Evolutionary conservation across 1,140 invertebrate species (phyloP), one percentile per base, ranked within the genome.

Genomic region (Heliothis virescens): DNA sequence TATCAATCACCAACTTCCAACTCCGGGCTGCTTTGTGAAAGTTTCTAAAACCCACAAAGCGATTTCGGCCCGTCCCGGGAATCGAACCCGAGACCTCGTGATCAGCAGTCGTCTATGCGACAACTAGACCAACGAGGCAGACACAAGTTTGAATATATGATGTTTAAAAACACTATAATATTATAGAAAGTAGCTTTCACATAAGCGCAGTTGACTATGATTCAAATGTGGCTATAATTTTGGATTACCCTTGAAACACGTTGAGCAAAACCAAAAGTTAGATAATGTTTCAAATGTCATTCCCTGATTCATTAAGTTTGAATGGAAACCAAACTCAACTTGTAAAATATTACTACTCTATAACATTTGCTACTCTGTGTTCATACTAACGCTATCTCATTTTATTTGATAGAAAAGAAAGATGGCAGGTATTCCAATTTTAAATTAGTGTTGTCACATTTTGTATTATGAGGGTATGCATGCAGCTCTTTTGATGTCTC

Each of bases 181-280:
- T 41, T n/a, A 26, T 41, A 1, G 34, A 41, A 41, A 13, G 57
- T 59, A 26, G 57, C 57, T 16, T 65, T 65, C 16, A 48, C 18
- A 18, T 65, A 65, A 65, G 62, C 62, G 41, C 47, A 65, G 62
- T 48, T 65, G 18, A 11, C 47, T 63, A 12, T 47, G 12, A 11
- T 48, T 47, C 18, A 48, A 65, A 48, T 65, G 41, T 65, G 16
- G n/a, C 1, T 48, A 21, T 12, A 47, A 48, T 48, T 16, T 65
- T 65, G 16, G 18, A 18, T 10, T 57, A 18, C 16, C 16, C 55
- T 57, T 57, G 21, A 2, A 26, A 26, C 21, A 26, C 21, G 21
- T 26, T 26, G 21, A 18, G 5, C 7, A 41, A 41, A 41, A 41
- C 3, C 34, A 41, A 41, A 41, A 41, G 34, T 41, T 41, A 0